Base-by-base conservation (phyloP, 2,888 invertebrate genomes). In the Acronicta aceris region DNA sequence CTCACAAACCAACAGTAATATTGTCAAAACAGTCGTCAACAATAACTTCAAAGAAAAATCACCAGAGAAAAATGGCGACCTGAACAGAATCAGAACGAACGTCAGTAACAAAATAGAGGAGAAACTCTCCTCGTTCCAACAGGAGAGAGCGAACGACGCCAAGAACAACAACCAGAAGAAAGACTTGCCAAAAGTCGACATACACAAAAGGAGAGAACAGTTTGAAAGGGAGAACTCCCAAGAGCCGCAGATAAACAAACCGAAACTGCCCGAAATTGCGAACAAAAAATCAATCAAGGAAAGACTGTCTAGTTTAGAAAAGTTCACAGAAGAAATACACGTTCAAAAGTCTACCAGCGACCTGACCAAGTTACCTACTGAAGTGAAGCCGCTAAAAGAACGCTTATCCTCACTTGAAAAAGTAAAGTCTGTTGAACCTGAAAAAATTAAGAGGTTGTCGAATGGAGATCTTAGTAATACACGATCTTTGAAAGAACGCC, bases 131-230 rank as follows among this genome's bases (percentile, higher is more conserved):
- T 96, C 96, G 58, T 96, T 96, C 77, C 95, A 96, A 86, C 90
- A 92, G 68, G 91, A 89, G 83, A 92, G 88, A 75, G 82, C 79
- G 48, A 89, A 87, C 81, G 95, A 95, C 80, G 79, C 91, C 67
- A 89, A 92, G 82, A 93, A 89, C 76, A 90, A 94, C 67, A 91
- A 91, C 71, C 89, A 92, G 64, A 95, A 95, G 76, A 95, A 95
- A 79, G 95, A 96, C 81, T 91, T 96, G 65, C 96, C 97, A n/a
- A 98, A 97, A 94, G 97, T 98, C 25, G 96, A 98, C 85, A 97
- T 98, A 74, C 95, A 96, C 60, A 97, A 98, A 90, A 95, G 98
- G 76, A 96, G 97, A 78, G 97, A 97, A 88, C 95, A 98, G 64
- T 98, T 98, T 81, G 98, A 98, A 88, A 95, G 96, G 76, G 96